Evolutionary conservation across 2,797 vertebrate species (phyloP), one percentile per base, ranked within the genome.

Genomic region (Sebastes oblongus): DNA sequence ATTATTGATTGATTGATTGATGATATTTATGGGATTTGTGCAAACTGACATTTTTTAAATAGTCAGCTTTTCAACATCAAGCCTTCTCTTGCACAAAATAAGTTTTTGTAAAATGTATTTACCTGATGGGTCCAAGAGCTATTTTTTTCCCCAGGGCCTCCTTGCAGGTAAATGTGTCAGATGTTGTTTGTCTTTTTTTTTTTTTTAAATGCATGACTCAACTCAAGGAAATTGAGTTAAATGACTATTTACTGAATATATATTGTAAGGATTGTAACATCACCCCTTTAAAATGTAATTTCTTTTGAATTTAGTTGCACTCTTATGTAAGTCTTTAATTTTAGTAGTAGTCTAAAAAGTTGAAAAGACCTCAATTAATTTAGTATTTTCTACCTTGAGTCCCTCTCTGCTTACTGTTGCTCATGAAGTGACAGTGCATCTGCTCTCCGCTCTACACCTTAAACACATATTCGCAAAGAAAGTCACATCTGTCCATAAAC

Each of bases 401-500:
- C 25, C 20, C 11, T 42, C 46, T 66, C 52, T 30, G 13, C 55
- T 27, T 27, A 39, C 56, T 7, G 14, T 16, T 59, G 30, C 13
- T 68, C 5, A 20, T 39, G 62, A 18, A 39, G 14, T 39, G 22
- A 16, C 14, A 12, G 30, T 14, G 14, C 36, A 66, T 56, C 22
- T 22, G 29, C 14, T 54, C 64, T 64, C 27, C 32, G 25, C 24
- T 27, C 30, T 32, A 2, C 54, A 27, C 25, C 66, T 34, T 61
- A 29, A 75, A 52, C 54, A 42, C 10, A 62, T 3, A n/a, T 58
- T 3, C 62, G 72, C 16, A 70, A 58, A 72, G n/a, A 68, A 54
- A 60, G 69, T 77, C 66, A 29, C 39, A 59, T 76, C 42, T 42
- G 11, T 66, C 22, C 27, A 20, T 27, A 78, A 72, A 78, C 68